A percentile compares a stretch with the other conserved stretches of the same genome.
Evolutionary conservation across 1,140 invertebrate genomes (phyloP).

Genomic region (Rhynchophorus ferrugineus): DNA sequence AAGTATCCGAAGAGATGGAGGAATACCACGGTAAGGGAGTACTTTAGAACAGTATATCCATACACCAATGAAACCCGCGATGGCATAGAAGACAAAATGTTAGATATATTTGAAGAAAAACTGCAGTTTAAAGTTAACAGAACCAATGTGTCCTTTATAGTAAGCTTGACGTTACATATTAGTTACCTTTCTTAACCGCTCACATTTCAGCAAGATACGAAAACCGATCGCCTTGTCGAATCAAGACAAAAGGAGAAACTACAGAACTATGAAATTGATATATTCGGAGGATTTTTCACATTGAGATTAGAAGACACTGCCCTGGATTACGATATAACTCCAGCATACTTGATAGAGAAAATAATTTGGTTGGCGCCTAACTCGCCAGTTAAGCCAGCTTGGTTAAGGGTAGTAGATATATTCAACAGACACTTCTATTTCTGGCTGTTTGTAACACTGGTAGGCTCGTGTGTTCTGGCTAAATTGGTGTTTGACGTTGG

Average conservation of each 20-base stretch:
- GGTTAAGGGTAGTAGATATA: not conserved
- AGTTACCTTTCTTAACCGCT: not conserved
- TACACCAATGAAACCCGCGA: not conserved
- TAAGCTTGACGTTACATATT: not conserved
- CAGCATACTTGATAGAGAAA: not conserved
- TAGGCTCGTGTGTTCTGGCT: not conserved
- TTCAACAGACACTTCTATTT: not conserved
- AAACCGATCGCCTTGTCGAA: not conserved
- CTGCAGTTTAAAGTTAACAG: not conserved
- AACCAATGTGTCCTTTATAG: not conserved
- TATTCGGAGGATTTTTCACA: not conserved
- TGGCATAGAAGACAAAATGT: not conserved
- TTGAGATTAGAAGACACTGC: not conserved
- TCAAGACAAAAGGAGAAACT: not conserved
- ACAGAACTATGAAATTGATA: not conserved
- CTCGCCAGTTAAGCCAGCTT: not conserved
- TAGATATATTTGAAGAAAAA: not conserved
- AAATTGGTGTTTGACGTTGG: not conserved
- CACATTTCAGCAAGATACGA: not conserved
- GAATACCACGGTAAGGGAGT: not conserved
- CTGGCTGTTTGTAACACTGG: not conserved
- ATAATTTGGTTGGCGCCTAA: not conserved
- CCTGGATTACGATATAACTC: not conserved
- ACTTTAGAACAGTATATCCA: not conserved
- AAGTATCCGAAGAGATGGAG: not conserved